Percentiles rank a stretch among this genome's conserved stretches.
phyloP scores from a whole-genome alignment of 2,797 vertebrate species.

The Mormyrops boulengeri region DNA sequence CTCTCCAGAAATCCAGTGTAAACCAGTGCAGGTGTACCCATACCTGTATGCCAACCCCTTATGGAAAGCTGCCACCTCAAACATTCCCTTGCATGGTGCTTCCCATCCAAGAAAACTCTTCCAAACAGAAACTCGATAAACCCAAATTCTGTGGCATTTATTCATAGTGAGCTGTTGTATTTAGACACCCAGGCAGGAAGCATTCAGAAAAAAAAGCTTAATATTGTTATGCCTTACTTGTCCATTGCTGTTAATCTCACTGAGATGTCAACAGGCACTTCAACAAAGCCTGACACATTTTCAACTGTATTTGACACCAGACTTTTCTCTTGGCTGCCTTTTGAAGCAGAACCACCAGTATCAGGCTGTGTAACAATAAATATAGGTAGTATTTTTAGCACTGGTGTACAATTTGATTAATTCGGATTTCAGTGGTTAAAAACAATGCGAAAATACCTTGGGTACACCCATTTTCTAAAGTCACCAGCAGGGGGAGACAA shows the following conservation, averaged over 20 bases:
- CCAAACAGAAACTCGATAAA: not conserved
- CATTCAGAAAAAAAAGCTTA: not conserved
- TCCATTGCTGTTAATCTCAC: not conserved
- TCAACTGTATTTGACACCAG: not conserved
- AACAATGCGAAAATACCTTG: too few species aligned
- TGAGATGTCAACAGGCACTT: not conserved
- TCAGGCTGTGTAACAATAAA: not conserved
- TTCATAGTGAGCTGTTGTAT: not conserved
- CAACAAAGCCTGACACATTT: not conserved
- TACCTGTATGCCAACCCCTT: not conserved
- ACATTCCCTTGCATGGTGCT: not conserved
- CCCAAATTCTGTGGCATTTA: not conserved
- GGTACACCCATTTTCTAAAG: not conserved
- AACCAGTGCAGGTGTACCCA: conserved; percentile 16
- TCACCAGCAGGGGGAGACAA: conserved; percentile 16
- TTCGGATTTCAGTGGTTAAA: not conserved
- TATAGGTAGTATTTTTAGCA: not conserved
- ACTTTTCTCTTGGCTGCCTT: not conserved
- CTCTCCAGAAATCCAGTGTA: conserved; percentile 52
- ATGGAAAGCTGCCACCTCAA: not conserved
- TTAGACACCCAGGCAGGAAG: not conserved
- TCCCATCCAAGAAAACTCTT: not conserved
- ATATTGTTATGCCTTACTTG: not conserved
- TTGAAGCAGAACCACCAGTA: not conserved
- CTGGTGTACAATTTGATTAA: not conserved